Percentiles rank a stretch among this genome's conserved stretches.
Conservation (phyloP, 2,888 invertebrate genomes). For the Ptycholaimellus sp. region DNA sequence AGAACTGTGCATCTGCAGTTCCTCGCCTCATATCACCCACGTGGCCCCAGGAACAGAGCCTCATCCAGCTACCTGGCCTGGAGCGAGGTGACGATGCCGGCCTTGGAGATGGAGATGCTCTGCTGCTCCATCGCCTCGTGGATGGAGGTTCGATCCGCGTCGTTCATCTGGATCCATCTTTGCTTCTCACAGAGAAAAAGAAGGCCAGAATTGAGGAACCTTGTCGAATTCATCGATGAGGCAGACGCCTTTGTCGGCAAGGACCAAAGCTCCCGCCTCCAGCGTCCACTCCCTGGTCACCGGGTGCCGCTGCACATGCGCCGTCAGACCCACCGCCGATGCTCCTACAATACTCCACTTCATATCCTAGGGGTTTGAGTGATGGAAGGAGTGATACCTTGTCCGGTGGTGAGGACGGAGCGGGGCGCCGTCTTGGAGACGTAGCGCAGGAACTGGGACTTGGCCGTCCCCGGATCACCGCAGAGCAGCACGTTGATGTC, state of each 20-base stretch:
- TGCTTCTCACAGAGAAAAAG: conserved; percentile 1
- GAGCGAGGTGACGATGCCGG: conserved; percentile 88
- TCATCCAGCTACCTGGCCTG: conserved; percentile 70
- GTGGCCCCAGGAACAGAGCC: too few relatives aligned
- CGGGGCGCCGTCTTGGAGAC: conserved; percentile 61
- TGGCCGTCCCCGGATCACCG: conserved; percentile 96
- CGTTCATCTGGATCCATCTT: conserved; percentile 51
- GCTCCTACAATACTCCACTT: too few relatives aligned
- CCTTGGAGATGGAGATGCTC: conserved; percentile 92
- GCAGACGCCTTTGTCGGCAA: conserved; percentile 92
- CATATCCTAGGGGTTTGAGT: too few relatives aligned
- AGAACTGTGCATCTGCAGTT: conserved; percentile 54
- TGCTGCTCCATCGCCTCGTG: conserved; percentile 99
- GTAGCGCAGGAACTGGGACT: conserved; percentile 92
- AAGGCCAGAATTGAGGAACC: too few relatives aligned
- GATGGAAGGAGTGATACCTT: too few relatives aligned
- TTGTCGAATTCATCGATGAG: conserved; percentile 98
- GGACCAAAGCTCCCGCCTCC: conserved; percentile 69
- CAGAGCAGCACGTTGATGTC: conserved; percentile 89
- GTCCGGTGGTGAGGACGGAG: conserved; percentile 70
- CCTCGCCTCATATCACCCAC: too few relatives aligned
- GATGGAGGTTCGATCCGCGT: conserved; percentile 57
- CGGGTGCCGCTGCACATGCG: conserved; percentile 76
- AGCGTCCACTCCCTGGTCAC: conserved; percentile 85
- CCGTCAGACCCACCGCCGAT: conserved; percentile 91